Evolutionary conservation across 2,797 vertebrate species (phyloP), one percentile per base, ranked within the genome.

Genomic region (Microctenopoma steveboyesi): DNA sequence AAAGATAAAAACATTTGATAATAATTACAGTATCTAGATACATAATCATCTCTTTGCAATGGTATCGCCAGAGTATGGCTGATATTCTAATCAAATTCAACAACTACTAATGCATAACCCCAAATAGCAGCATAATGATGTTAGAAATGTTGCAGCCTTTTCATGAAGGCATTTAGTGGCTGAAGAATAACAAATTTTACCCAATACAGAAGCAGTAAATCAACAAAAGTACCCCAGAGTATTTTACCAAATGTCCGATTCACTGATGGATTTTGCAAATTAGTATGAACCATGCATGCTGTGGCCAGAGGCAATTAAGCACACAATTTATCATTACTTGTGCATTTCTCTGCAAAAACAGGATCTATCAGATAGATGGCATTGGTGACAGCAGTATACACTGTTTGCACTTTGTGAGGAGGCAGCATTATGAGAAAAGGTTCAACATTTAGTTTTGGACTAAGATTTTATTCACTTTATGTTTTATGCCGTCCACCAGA

Each of bases 231-330:
- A 74, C 68, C 78, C 73, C 4, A 35, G 63, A 74, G 78, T 81
- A 56, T 68, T 59, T 69, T 28, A 49, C 53, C 61, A 48, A 69
- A 80, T 67, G 74, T 71, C 73, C 57, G 63, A 82, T 72, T 45
- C 72, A 58, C 51, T 86, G 80, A 86, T 86, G 74, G 69, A 84
- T 85, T 77, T 59, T 8, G 30, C 16, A 74, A 69, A 83, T 83
- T 81, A 86, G 64, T 68, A 83, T 83, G 55, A 61, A 60, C 45
- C n/a, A 66, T 54, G 46, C 69, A 54, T 58, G 33, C 53, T 25
- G 27, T 51, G 49, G 54, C 66, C 63, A 46, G 43, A 58, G 75
- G 70, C 70, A 70, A 82, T 84, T 71, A 74, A 55, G 51, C 54
- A 50, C 39, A 45, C 13, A 28, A 48, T 84, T 79, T 72, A 47